Evolutionary conservation across 2,113 vertebrate genomes (phyloP), one percentile per base, ranked within the genome.

Genomic region (Clarias batrachus): DNA sequence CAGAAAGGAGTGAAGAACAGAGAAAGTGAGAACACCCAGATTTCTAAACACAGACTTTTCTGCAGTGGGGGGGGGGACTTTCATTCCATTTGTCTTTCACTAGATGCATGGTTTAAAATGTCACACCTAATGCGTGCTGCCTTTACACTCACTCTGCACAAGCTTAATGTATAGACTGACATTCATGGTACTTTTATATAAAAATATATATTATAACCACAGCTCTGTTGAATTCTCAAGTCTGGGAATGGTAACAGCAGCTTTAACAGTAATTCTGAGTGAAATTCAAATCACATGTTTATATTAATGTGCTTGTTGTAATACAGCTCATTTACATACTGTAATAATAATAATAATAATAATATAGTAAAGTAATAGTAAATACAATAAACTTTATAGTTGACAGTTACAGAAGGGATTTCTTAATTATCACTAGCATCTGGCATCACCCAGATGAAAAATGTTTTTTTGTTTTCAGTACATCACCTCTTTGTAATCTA

Each of bases 1-100:
- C 85, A 66, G 71, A 89, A 81, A 85, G 82, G 78, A 90, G 79
- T 60, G 83, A 81, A 77, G 78, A 19, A 48, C 60, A 73, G 76
- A 81, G 84, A 86, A 82, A 86, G n/a, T 59, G 71, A 84, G 71
- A 90, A 86, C 84, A 86, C 41, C 81, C 80, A 85, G 82, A 83
- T 87, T 56, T 83, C 68, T 80, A 85, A 90, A 91, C 83, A 91
- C 78, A 25, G 25, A 60, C 37, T 83, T 30, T 84, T 82, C 84
- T 86, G 60, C 57, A 33, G 76, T 68, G 78, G 56, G 30, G 48
- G 5, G 78, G 56, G 30, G 48, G 5, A 16, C 65, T 74, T 59
- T 81, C 41, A 57, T 54, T 82, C 65, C 57, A 70, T 89, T 81
- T 84, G 19, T 80, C 68, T 81, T 70, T 65, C 41, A 63, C 57